Evolutionary conservation across 2,888 invertebrate genomes (phyloP), one percentile per base, ranked within the genome.

Genomic region (Trachelus tabidus): DNA sequence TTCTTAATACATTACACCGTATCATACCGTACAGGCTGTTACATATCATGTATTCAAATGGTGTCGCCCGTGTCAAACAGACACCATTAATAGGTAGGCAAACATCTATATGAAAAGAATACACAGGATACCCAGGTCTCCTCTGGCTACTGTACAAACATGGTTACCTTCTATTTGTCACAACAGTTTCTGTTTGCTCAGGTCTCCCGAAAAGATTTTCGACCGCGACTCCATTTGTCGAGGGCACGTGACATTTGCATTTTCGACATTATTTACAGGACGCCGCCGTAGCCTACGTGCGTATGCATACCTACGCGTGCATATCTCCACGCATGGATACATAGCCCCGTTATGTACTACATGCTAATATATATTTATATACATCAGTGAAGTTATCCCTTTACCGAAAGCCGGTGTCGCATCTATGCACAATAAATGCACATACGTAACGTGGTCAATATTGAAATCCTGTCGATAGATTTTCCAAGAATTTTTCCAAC

Each of bases 131-230:
- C 23, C 56, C 56, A 9, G 23, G 56, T 56, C 56, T 56, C 56
- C 56, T 56, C 56, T 56, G 56, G 56, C 56, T 56, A 56, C 56
- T 56, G 56, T 56, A 56, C 56, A 56, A 56, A 56, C 56, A 56
- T 56, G 56, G 56, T 56, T 56, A 56, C 23, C 56, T 56, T 9
- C 56, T 56, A 56, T 56, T 56, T 56, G 56, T 56, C 56, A 56
- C 56, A 56, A 56, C 56, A 56, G 23, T 56, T 56, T 56, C 56
- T 56, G 56, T 56, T 56, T 56, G 56, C 56, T 56, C 56, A 23
- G 56, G 56, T 71, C 71, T 34, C 71, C 71, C 71, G 71, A 71
- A 71, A 34, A 71, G 31, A 71, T 31, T 71, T 34, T 71, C 71
- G 71, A 71, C 30, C 71, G 31, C 71, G 71, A 33, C 31, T 71